Percentiles rank a stretch among this genome's conserved stretches.
phyloP scores from a whole-genome alignment of 2,113 vertebrate species.

The Guaruba guarouba region DNA sequence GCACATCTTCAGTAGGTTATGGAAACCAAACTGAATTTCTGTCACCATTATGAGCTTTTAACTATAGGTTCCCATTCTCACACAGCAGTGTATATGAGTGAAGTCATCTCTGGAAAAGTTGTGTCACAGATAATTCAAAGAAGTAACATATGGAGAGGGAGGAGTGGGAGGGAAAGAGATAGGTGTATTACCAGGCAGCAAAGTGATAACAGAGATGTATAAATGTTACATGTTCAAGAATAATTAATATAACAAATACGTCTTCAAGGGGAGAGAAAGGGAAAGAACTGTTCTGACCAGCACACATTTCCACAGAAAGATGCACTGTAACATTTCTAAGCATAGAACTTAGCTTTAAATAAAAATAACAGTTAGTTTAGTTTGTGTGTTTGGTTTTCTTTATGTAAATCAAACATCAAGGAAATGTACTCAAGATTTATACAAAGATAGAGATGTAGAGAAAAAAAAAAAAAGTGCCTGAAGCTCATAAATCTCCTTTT shows the following conservation, averaged over 20 bases:
- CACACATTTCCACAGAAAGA: not conserved
- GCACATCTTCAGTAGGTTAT: not conserved
- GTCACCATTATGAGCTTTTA: not conserved
- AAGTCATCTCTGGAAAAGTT: not conserved
- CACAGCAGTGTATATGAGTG: not conserved
- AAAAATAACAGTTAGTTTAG: not conserved
- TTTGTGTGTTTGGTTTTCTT: not conserved
- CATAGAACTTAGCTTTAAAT: slow-evolving; percentile 19
- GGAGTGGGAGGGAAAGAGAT: not conserved
- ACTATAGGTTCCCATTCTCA: not conserved
- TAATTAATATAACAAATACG: not conserved
- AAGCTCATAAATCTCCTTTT: not conserved
- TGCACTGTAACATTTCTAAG: not conserved
- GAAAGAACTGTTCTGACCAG: not conserved
- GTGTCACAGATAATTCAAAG: not conserved
- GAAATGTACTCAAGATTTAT: not conserved
- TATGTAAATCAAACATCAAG: not conserved
- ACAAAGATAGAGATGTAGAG: not conserved
- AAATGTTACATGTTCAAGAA: not conserved
- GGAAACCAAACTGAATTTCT: not conserved
- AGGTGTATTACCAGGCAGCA: not conserved
- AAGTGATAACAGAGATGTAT: not conserved
- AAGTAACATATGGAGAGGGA: not conserved
- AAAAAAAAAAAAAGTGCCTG: not conserved
- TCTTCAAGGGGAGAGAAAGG: not conserved